Evolutionary conservation across 2,113 vertebrate species (phyloP).

Genomic region (Malurus elegans): DNA sequence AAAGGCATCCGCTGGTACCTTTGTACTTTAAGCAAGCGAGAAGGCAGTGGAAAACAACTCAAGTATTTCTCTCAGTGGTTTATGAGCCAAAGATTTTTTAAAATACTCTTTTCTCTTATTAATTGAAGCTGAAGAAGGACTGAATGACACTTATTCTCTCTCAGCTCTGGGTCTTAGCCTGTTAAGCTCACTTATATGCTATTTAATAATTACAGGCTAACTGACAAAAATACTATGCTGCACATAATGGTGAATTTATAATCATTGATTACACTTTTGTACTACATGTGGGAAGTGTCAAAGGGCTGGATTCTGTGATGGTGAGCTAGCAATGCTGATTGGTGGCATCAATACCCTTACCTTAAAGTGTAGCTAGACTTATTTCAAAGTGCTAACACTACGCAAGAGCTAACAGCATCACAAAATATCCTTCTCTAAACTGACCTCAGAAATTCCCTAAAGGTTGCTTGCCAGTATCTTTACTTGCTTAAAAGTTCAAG

Average conservation of each 20-base stretch:
- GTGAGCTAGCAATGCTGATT: not conserved
- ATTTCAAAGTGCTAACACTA: not conserved
- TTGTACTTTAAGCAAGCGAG: constrained; percentile 18
- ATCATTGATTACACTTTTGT: constrained; percentile 18
- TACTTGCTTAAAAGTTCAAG: not conserved
- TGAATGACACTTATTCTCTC: not conserved
- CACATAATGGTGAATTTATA: not conserved
- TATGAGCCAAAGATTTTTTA: not conserved
- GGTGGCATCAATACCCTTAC: constrained; percentile 16
- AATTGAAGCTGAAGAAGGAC: not conserved
- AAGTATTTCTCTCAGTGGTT: constrained; percentile 24
- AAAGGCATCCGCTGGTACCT: not conserved
- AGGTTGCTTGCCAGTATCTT: not conserved
- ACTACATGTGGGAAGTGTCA: not conserved
- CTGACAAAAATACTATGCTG: not conserved
- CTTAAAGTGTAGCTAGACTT: constrained; percentile 23
- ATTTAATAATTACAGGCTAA: not conserved
- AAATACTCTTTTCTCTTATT: not conserved
- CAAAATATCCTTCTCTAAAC: constrained; percentile 8
- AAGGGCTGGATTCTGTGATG: constrained; percentile 5
- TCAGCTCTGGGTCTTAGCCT: not conserved
- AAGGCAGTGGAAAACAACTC: constrained; percentile 49
- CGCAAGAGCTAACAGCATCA: not conserved
- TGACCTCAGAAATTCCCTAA: constrained; percentile 15
- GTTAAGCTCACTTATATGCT: not conserved